Percentiles rank a stretch among this genome's conserved stretches.
Evolutionary conservation across 2,797 vertebrate species (phyloP).

Genomic region (Gadopsis marmoratus): DNA sequence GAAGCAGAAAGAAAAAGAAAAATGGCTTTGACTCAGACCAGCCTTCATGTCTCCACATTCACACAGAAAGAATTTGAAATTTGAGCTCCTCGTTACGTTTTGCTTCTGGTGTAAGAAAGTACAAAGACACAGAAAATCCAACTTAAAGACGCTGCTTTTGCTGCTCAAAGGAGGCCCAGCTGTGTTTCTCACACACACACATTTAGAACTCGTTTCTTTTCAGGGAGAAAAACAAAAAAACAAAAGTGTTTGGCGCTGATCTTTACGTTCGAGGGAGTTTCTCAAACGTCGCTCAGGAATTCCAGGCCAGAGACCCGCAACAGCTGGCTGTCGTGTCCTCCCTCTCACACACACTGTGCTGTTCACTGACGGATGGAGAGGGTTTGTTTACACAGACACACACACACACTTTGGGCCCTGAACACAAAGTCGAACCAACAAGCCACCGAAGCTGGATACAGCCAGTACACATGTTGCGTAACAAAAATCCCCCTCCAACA

Average conservation of each 20-base stretch:
- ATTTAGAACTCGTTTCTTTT: background rate
- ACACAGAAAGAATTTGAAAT: slow-evolving; percentile 51
- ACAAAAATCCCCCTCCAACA: slow-evolving; percentile 27
- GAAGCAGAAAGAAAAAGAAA: slow-evolving; percentile 67
- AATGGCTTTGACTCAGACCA: slow-evolving; percentile 58
- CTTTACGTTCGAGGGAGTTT: slow-evolving; percentile 31
- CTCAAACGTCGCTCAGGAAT: slow-evolving; percentile 62
- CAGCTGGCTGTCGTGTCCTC: slow-evolving; percentile 72
- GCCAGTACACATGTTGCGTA: slow-evolving; percentile 55
- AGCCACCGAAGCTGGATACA: slow-evolving; percentile 35
- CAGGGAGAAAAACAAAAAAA: background rate
- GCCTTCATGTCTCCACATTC: slow-evolving; percentile 57
- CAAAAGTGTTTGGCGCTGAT: background rate
- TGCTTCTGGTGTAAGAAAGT: background rate
- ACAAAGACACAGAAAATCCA: background rate
- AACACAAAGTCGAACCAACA: slow-evolving; percentile 60
- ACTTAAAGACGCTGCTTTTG: background rate
- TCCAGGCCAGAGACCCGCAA: slow-evolving; percentile 61
- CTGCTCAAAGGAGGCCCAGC: background rate
- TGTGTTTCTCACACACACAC: background rate
- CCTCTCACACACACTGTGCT: slow-evolving; percentile 56
- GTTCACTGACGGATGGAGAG: slow-evolving; percentile 73
- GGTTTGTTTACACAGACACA: slow-evolving; percentile 66
- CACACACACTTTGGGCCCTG: slow-evolving; percentile 47
- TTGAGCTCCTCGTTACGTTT: slow-evolving; percentile 40